Evolutionary conservation across 2,797 vertebrate species (phyloP), one percentile per base, ranked within the genome.

Genomic region (Carduelis carduelis): DNA sequence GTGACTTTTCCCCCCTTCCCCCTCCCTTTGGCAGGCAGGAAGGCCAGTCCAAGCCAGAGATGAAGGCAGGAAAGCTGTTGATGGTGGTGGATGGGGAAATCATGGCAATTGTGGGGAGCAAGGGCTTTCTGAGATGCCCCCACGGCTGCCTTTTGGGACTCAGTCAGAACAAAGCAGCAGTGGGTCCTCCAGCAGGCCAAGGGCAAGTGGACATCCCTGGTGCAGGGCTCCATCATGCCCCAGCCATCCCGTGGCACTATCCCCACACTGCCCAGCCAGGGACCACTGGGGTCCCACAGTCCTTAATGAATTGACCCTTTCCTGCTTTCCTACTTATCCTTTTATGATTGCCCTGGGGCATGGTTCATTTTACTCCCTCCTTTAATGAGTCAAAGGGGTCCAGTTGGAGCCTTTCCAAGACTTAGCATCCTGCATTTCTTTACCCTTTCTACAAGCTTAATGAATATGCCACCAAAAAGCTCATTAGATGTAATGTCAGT

Each of bases 291-390:
- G 26, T 91, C 34, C 74, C 63, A 56, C 55, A 44, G 72, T 87
- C 90, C 80, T 92, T 96, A 96, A 96, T 90, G 92, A 96, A 97
- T 94, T 94, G 95, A 88, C 94, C 95, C 96, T 89, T 96, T 97
- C 94, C 96, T 95, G 91, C 90, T 96, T 96, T 69, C 82, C 94
- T 66, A 50, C 89, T 93, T 95, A 70, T 91, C 79, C 71, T 97
- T 96, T 94, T 97, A 94, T 1, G 34, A 91, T 83, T 94, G 83
- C 93, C 95, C 86, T 50, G 65, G 89, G 94, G 94, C 86, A 91
- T 4, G 22, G 90, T 72, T 96, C 83, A 83, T 93, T 97, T 96
- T 96, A 61, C 87, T 96, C 93, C 30, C 57, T 83, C 61, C 95
- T 94, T 93, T 97, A 96, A 96, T 88, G 93, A 97, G 91, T 95